phyloP scores from a whole-genome alignment of 2,113 vertebrate genomes.

The Periophthalmus modestus region DNA sequence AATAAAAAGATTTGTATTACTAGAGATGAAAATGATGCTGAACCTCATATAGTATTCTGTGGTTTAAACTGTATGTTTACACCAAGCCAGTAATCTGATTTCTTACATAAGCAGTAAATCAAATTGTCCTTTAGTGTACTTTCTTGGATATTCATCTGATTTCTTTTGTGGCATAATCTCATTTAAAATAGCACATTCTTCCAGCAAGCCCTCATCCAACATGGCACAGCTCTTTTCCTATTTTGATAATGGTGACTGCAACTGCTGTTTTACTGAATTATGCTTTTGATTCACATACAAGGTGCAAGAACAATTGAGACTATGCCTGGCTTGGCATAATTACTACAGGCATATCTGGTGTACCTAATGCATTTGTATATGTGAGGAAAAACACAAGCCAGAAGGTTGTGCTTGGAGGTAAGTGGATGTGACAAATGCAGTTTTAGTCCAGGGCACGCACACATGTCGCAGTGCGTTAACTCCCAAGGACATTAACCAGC shows the following conservation, averaged over 20 bases:
- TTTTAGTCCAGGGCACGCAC: slow-evolving; percentile 40
- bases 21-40: background rate
- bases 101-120: background rate
- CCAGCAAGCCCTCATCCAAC: background rate
- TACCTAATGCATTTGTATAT: slow-evolving; percentile 46
- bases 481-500: slow-evolving; percentile 44
- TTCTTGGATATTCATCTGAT: background rate
- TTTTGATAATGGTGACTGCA: background rate
- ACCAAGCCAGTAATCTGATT: background rate
- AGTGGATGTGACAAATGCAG: slow-evolving; percentile 53
- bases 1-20: too few relatives aligned
- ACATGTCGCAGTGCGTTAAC: slow-evolving; percentile 55
- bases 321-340: slow-evolving; percentile 23
- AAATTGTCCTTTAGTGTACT: background rate
- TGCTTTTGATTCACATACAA: slow-evolving; percentile 6
- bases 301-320: slow-evolving; percentile 10
- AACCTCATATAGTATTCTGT: background rate
- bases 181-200: background rate
- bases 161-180: slow-evolving; percentile 4
- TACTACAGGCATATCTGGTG: slow-evolving; percentile 37
- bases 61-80: background rate
- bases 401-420: slow-evolving; percentile 52
- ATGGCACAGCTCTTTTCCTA: background rate
- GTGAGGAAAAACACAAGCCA: slow-evolving; percentile 46
- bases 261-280: slow-evolving; percentile 8